phyloP scores from a whole-genome alignment of 2,888 invertebrate species.

The Osedax frankpressi region DNA sequence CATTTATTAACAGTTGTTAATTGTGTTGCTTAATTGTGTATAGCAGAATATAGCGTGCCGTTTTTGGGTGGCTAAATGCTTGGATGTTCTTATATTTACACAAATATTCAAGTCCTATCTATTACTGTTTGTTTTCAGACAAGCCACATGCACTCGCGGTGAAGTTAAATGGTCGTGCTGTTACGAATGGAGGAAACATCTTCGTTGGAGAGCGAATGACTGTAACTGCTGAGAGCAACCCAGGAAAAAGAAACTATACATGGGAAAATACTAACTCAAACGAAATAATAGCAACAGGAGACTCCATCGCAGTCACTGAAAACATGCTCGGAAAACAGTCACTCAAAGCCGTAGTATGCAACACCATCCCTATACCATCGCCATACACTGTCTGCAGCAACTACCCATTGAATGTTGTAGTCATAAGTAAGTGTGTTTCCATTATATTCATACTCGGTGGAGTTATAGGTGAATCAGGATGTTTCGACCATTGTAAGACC shows the following conservation, averaged over 20 bases:
- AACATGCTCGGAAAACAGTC: slow-evolving; percentile 6
- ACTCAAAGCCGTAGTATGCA: background rate
- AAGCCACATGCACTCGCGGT: background rate
- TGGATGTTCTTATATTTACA: background rate
- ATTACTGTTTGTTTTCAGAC: background rate
- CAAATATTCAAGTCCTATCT: no score
- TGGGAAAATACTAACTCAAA: background rate
- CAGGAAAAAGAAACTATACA: background rate
- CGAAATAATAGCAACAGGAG: background rate
- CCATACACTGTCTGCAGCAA: background rate
- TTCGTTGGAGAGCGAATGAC: background rate
- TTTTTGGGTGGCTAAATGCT: background rate
- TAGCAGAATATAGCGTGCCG: background rate
- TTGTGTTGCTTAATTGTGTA: background rate
- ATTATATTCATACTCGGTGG: background rate
- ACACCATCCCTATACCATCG: background rate
- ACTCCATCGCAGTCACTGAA: slow-evolving; percentile 5
- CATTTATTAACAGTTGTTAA: background rate
- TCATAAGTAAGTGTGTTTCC: slow-evolving; percentile 7
- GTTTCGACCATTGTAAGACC: background rate
- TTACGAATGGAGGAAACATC: background rate
- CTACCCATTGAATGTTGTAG: background rate
- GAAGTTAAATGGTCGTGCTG: no score
- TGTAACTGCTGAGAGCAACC: background rate
- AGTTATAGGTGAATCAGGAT: background rate